phyloP scores from a whole-genome alignment of 1,140 invertebrate species.

The Psix sp. region DNA sequence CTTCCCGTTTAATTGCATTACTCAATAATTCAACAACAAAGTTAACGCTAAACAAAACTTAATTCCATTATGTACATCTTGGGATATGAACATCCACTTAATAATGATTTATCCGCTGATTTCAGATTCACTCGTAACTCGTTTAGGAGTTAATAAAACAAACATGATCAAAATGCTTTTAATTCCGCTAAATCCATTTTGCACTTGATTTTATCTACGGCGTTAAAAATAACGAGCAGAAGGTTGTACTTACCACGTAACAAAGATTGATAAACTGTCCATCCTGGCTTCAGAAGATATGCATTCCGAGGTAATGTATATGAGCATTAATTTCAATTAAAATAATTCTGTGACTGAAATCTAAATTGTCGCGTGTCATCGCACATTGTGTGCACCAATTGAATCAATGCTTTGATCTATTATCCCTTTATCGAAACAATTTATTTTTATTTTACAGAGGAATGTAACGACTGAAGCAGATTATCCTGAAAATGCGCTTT shows the following conservation, averaged over 20 bases:
- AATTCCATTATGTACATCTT: no score
- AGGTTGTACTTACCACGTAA: slow-evolving; percentile 18
- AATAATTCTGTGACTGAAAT: background rate
- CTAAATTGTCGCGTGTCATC: background rate
- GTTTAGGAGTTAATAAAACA: slow-evolving; percentile 33
- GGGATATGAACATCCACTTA: no score
- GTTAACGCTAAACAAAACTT: no score
- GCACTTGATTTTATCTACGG: slow-evolving; percentile 48
- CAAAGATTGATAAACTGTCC: slow-evolving; percentile 36
- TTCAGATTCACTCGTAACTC: slow-evolving; percentile 36
- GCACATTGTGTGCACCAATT: no score
- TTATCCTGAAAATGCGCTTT: slow-evolving; percentile 57
- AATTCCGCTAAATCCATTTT: slow-evolving; percentile 49
- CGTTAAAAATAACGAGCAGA: slow-evolving; percentile 13
- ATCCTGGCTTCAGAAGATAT: slow-evolving; percentile 53
- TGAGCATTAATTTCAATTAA: background rate
- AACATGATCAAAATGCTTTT: slow-evolving; percentile 51
- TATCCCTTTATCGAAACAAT: background rate
- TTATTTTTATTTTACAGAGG: slow-evolving; percentile 39
- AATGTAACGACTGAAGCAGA: slow-evolving; percentile 57
- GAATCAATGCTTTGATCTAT: no score
- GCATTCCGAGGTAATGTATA: slow-evolving; percentile 43
- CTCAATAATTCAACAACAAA: no score
- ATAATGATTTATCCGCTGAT: no score
- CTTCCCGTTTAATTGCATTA: no score